These are phyloP conservation scores for Deilephila porcellus DNA, from an alignment of 2,888 invertebrate species.

Conservation along the genomic window DNA sequence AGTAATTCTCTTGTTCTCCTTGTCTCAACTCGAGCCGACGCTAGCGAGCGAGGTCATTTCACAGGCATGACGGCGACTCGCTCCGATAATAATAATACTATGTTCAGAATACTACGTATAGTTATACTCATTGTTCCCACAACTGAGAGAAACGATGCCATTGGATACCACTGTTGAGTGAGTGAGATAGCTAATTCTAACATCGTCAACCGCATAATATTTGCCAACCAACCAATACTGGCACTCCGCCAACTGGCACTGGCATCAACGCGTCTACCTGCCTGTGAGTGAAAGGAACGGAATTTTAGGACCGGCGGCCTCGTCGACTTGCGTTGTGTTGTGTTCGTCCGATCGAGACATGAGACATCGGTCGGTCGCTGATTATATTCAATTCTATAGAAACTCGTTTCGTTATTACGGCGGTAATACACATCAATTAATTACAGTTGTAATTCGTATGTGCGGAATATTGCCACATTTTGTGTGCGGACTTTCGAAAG, in stretches of 20 bases:
- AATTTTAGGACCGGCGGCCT: conserved; percentile 51
- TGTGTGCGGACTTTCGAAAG: conserved; percentile 37
- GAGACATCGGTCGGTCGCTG: conserved; percentile 18
- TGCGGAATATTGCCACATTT: conserved; percentile 22
- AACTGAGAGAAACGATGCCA: conserved; percentile 47
- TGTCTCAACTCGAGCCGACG: conserved; percentile 53
- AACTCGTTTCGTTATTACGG: conserved; percentile 42
- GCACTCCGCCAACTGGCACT: conserved; percentile 69
- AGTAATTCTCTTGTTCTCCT: conserved; percentile 47
- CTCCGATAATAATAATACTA: conserved; percentile 59
- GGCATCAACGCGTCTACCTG: conserved; percentile 58
- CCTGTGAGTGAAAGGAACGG: conserved; percentile 69
- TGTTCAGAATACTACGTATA: conserved; percentile 47
- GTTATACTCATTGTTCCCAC: conserved; percentile 42
- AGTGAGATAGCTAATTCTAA: conserved; percentile 54
- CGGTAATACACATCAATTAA: conserved; percentile 59
- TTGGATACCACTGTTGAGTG: conserved; percentile 42
- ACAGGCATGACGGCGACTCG: conserved; percentile 55
- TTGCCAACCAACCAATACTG: conserved; percentile 73
- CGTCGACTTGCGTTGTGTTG: conserved; percentile 34
- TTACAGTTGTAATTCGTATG: conserved; percentile 50
- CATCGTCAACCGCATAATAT: conserved; percentile 63
- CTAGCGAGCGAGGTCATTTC: conserved; percentile 59
- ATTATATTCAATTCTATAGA: conserved; percentile 43
- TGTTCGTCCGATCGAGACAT: conserved; percentile 46